phyloP scores from a whole-genome alignment of 2,113 vertebrate genomes.

The Sigmodon hispidus region DNA sequence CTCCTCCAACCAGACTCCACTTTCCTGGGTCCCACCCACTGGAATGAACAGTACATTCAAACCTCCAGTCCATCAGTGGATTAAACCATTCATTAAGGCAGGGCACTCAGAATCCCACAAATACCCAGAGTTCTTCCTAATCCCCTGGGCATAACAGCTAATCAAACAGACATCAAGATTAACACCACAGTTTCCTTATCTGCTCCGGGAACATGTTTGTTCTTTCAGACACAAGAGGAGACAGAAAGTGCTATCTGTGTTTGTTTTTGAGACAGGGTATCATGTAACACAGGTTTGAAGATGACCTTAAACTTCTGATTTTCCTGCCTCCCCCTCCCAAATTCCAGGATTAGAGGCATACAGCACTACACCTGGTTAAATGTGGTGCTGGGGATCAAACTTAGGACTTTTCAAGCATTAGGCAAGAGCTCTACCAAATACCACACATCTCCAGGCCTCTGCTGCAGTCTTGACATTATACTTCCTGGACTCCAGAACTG shows the following conservation, averaged over 20 bases:
- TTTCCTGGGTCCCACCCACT: not conserved
- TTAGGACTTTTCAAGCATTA: accelerated
- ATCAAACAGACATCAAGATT: not conserved
- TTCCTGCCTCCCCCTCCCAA: not conserved
- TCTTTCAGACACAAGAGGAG: not conserved
- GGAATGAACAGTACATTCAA: not conserved
- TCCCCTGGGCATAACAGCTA: not conserved
- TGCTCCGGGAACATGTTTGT: not conserved
- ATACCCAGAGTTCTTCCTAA: not conserved
- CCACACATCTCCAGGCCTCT: not conserved
- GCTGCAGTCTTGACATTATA: not conserved
- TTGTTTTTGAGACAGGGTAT: not conserved
- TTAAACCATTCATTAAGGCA: not conserved
- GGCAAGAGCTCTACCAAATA: not conserved
- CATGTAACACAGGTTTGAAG: not conserved
- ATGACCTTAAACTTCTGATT: not conserved
- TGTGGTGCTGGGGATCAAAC: not conserved
- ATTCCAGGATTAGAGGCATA: not conserved
- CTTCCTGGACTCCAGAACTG: not conserved
- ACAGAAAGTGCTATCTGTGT: not conserved
- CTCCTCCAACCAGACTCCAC: not conserved
- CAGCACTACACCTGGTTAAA: not conserved
- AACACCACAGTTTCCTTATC: not conserved
- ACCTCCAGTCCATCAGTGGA: not conserved
- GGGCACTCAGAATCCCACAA: not conserved